phyloP scores from a whole-genome alignment of 2,797 vertebrate species.

The Sebastes umbrosus region DNA sequence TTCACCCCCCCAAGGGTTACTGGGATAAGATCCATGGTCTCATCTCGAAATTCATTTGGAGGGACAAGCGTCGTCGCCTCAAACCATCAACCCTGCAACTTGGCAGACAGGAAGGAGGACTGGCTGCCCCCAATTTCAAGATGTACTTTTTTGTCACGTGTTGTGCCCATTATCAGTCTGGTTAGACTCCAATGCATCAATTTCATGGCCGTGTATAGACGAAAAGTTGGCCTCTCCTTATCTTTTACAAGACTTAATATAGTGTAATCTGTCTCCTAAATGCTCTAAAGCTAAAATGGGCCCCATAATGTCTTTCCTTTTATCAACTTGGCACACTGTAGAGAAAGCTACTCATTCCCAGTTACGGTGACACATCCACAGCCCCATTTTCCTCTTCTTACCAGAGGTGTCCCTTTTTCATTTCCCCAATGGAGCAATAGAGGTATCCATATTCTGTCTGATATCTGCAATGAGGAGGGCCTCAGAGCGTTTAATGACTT shows the following conservation, averaged over 20 bases:
- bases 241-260: neutral
- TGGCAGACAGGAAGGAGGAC: neutral
- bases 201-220: neutral
- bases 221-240: neutral
- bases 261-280: neutral
- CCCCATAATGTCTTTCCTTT: neutral
- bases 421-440: neutral
- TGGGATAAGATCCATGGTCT: neutral
- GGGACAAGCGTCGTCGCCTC: neutral
- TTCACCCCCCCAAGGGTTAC: neutral
- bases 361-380: neutral
- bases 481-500: neutral
- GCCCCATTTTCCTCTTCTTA: neutral
- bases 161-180: neutral
- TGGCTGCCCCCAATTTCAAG: neutral
- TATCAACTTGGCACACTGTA: neutral
- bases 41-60: neutral
- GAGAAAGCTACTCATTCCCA: neutral
- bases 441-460: neutral
- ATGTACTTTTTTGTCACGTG: neutral
- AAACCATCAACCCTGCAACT: neutral
- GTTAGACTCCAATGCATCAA: neutral
- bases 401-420: neutral
- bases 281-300: neutral
- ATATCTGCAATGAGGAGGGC: neutral